These are phyloP conservation scores for Helostoma temminkii DNA, from an alignment of 2,797 vertebrate species.

Conservation along the genomic window DNA sequence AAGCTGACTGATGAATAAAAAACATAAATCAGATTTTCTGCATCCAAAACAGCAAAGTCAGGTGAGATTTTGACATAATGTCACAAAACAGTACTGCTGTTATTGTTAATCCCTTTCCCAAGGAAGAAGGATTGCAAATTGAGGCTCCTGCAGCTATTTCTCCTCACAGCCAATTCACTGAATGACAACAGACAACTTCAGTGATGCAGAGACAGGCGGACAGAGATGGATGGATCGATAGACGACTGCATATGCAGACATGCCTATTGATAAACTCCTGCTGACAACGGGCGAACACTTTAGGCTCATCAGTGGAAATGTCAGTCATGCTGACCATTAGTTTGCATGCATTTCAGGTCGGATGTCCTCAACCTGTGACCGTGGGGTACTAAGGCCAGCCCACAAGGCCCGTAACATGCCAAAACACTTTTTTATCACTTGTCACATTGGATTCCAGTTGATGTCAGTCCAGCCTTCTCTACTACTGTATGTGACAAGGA, in stretches of 20 bases:
- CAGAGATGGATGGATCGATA: constrained; percentile 84
- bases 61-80: constrained; percentile 48
- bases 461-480: constrained; percentile 73
- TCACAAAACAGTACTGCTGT: constrained; percentile 34
- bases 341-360: constrained; percentile 85
- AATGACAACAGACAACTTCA: constrained; percentile 80
- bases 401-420: constrained; percentile 78
- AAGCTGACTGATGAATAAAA: constrained; percentile 18
- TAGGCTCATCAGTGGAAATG: constrained; percentile 82
- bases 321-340: constrained; percentile 83
- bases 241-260: constrained; percentile 81
- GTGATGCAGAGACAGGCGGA: constrained; percentile 76
- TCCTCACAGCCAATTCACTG: constrained; percentile 64
- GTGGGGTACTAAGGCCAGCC: constrained; percentile 73
- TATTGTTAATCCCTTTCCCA: constrained; percentile 56
- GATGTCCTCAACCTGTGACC: constrained; percentile 84
- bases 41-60: constrained; percentile 34
- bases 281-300: constrained; percentile 85
- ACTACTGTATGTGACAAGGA: constrained; percentile 70
- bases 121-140: constrained; percentile 68
- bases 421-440: constrained; percentile 83
- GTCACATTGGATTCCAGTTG: constrained; percentile 74
- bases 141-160: constrained; percentile 65
- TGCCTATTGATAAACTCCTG: constrained; percentile 86
- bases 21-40: constrained; percentile 8